These are phyloP conservation scores for Drosophila sulfurigaster DNA, from an alignment of 1,140 invertebrate species.

Conservation along the genomic window DNA sequence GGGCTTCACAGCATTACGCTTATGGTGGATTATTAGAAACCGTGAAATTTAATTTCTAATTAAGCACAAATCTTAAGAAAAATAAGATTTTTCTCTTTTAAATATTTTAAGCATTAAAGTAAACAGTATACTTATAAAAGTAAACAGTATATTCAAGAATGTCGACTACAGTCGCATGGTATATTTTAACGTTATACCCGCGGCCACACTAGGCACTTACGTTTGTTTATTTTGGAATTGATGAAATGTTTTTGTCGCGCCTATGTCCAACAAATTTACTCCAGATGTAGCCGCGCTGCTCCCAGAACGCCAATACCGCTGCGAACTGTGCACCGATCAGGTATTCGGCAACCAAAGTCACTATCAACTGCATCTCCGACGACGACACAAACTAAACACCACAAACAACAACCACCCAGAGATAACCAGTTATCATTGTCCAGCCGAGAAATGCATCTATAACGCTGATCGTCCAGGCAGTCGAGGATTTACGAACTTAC, in stretches of 20 bases:
- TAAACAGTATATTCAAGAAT: no score
- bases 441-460: conserved; percentile 54
- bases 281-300: conserved; percentile 57
- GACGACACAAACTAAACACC: conserved; percentile 49
- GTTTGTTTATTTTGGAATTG: conserved; percentile 12
- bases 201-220: background rate
- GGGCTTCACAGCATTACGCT: no score
- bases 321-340: conserved; percentile 46
- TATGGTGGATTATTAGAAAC: no score
- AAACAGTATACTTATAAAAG: no score
- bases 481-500: conserved; percentile 75
- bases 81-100: no score
- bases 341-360: conserved; percentile 68
- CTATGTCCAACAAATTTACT: conserved; percentile 45
- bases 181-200: background rate
- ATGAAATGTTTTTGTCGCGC: conserved; percentile 7
- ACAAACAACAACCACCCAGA: background rate
- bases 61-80: no score
- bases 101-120: no score
- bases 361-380: conserved; percentile 59
- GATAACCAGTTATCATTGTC: conserved; percentile 52
- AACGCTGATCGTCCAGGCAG: conserved; percentile 28
- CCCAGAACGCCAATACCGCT: conserved; percentile 59
- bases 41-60: no score
- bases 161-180: background rate